Percentiles rank a stretch among this genome's conserved stretches.
These are phyloP conservation scores for Petrocephalus zakoni DNA, from an alignment of 2,113 vertebrate genomes.

Conservation along the genomic window DNA sequence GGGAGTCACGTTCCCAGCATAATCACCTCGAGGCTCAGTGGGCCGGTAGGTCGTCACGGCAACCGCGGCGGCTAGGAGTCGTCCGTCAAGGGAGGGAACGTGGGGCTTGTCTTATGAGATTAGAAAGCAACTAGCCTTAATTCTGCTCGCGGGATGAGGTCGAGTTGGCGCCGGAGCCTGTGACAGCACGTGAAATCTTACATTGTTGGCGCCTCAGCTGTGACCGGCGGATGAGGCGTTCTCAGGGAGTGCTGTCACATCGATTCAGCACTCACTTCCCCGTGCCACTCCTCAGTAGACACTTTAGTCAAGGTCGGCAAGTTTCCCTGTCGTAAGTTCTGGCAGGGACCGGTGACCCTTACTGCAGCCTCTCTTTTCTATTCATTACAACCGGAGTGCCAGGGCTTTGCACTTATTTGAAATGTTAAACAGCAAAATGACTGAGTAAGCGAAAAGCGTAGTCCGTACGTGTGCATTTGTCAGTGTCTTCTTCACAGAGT, in stretches of 20 bases:
- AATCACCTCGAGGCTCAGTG: slow-evolving; percentile 33
- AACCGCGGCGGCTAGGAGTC: slow-evolving; percentile 42
- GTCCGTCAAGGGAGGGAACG: slow-evolving; percentile 38
- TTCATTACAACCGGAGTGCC: neutral
- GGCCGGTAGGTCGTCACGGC: slow-evolving; percentile 40
- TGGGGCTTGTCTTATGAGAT: slow-evolving; percentile 49
- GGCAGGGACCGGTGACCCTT: neutral
- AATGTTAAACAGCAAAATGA: too few species aligned
- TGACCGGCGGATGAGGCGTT: neutral
- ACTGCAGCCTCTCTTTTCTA: neutral
- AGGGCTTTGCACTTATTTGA: neutral
- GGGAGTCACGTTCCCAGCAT: slow-evolving; percentile 32
- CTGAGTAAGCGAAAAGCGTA: neutral
- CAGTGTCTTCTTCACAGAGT: neutral
- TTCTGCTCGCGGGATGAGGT: slow-evolving; percentile 33
- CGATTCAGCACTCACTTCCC: neutral
- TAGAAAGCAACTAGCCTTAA: slow-evolving; percentile 39
- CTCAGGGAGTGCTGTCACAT: neutral
- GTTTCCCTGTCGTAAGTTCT: neutral
- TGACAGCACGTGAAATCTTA: neutral
- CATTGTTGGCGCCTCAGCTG: neutral
- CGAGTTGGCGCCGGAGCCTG: slow-evolving; percentile 11
- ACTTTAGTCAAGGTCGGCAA: neutral
- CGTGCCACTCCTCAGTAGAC: neutral
- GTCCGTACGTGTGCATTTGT: neutral